Conservation (phyloP, 2,113 vertebrate genomes). For the Hippocampus zosterae region DNA sequence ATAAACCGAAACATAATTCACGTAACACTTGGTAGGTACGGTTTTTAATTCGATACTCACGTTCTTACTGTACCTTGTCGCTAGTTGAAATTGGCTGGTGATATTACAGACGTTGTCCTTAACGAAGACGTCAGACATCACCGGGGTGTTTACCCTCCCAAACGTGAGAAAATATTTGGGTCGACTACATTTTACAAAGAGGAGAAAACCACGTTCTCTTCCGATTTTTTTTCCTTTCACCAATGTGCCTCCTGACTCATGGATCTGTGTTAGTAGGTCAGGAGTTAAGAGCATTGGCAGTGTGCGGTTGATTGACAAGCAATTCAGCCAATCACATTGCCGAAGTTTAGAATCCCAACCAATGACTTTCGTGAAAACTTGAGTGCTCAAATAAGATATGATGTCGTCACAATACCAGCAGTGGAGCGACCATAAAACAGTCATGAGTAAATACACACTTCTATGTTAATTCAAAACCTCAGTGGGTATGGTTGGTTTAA, state of each 20-base stretch:
- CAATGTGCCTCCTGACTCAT: slow-evolving; percentile 66
- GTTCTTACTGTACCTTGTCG: background rate
- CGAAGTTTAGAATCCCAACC: slow-evolving; percentile 50
- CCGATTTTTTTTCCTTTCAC: slow-evolving; percentile 41
- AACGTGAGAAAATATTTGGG: background rate
- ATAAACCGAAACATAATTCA: slow-evolving; percentile 8
- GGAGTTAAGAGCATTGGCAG: slow-evolving; percentile 64
- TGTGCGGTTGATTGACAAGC: slow-evolving; percentile 45
- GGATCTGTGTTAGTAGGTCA: slow-evolving; percentile 99
- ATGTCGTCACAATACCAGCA: slow-evolving; percentile 20
- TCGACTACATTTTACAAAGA: slow-evolving; percentile 17
- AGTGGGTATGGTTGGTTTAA: no score
- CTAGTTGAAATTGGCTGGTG: background rate
- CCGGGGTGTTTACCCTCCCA: slow-evolving; percentile 3
- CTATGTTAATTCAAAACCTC: background rate
- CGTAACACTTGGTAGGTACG: background rate
- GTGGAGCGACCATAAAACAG: background rate
- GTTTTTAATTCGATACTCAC: background rate
- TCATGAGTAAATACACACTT: background rate
- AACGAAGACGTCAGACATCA: background rate
- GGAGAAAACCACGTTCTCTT: slow-evolving; percentile 24
- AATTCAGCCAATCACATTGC: slow-evolving; percentile 48
- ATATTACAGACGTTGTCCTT: background rate
- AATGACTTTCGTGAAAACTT: slow-evolving; percentile 39
- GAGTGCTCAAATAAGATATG: slow-evolving; percentile 33